Evolutionary conservation across 2,797 vertebrate species (phyloP), one percentile per base, ranked within the genome.

Genomic region (Bryconaethiops microstoma): DNA sequence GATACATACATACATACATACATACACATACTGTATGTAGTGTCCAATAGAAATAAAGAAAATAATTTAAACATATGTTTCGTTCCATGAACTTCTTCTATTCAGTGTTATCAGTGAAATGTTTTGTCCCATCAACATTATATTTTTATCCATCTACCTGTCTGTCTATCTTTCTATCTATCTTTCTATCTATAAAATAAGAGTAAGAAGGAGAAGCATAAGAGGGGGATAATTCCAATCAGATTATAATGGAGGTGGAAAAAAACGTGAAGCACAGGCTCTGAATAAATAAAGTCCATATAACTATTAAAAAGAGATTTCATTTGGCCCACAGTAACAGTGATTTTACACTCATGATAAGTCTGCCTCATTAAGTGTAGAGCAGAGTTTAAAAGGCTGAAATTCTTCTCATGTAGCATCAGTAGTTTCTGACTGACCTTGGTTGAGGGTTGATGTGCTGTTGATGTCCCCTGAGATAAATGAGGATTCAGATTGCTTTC

Each of bases 381-480:
- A 65, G 54, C 52, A 63, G 50, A 69, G 73, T 45, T 81, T 16
- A 19, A 54, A 57, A 14, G 63, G 4, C 17, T 74, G 54, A 14
- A 42, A 59, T 74, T 42, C 40, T 75, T 48, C 21, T 68, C 21
- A 67, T 57, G 67, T 40, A 13, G 62, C 74, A 59, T 50, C 60
- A 65, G 16, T 63, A 68, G 88, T 89, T 88, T 89, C 81, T 87
- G 74, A 97, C 97, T 98, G 96, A 99, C 98, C 97, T 99, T 99
- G 98, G 94, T 99, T 99, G 95, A 99, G 97, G 90, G 97, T 99
- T 92, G 98, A 99, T 94, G 98, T 98, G 94, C 97, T 99, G 96
- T 99, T 99, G 96, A 99, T 99, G 96, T 99, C 98, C 97, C 98
- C 98, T 97, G 98, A 99, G 96, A 99, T 99, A 96, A 99, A 99